A percentile compares a stretch with the other conserved stretches of the same genome.
These are phyloP conservation scores for Drosophila dunni DNA, from an alignment of 1,140 invertebrate species.

Conservation along the genomic window DNA sequence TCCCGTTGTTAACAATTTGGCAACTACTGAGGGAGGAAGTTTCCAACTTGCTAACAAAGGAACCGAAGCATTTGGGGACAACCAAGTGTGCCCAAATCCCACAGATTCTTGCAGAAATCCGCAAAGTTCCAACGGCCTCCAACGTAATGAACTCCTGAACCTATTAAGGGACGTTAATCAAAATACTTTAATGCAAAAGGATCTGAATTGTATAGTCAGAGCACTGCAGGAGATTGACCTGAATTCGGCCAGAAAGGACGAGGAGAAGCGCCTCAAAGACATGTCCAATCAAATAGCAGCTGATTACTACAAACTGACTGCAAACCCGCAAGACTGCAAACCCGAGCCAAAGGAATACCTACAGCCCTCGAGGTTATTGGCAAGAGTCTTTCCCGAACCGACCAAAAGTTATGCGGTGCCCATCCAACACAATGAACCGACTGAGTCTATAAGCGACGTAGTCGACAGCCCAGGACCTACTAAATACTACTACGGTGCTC, in stretches of 20 bases:
- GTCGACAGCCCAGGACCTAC: too few species aligned
- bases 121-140: background rate
- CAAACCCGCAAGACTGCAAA: too few species aligned
- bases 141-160: background rate
- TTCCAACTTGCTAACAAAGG: background rate
- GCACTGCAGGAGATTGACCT: background rate
- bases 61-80: background rate
- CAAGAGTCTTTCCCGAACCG: too few species aligned
- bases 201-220: background rate
- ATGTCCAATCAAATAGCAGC: background rate
- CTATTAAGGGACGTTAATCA: background rate
- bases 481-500: slow-evolving; percentile 24
- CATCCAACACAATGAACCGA: too few species aligned
- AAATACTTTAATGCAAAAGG: background rate
- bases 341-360: background rate
- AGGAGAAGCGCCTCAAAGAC: background rate
- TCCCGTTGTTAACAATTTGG: background rate
- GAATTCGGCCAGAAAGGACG: background rate
- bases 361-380: background rate
- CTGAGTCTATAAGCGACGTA: too few species aligned
- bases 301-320: background rate
- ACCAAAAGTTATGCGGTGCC: background rate
- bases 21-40: background rate
- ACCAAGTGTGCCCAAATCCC: background rate
- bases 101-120: too few species aligned